Conservation (phyloP, 1,140 invertebrate species). For the Cotesia glomerata region DNA sequence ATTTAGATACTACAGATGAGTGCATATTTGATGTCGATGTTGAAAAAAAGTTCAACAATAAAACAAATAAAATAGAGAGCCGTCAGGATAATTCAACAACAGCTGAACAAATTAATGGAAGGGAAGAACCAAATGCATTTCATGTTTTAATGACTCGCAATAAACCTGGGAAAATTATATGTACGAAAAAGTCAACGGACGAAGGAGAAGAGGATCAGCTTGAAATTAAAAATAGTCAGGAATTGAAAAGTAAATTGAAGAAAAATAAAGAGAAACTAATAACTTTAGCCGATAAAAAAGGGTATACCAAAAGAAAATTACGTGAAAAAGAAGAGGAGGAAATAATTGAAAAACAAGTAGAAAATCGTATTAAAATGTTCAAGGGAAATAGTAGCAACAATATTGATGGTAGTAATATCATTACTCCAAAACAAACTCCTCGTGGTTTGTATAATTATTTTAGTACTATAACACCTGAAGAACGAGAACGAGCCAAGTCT, state of each 20-base stretch:
- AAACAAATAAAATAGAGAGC: neutral
- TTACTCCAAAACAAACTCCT: slow-evolving; percentile 26
- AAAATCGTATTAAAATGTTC: slow-evolving; percentile 46
- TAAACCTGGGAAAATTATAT: slow-evolving; percentile 32
- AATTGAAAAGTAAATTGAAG: slow-evolving; percentile 35
- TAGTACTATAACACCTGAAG: slow-evolving; percentile 44
- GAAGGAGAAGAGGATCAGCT: slow-evolving; percentile 3
- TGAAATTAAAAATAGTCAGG: slow-evolving; percentile 4
- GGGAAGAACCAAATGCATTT: slow-evolving; percentile 40
- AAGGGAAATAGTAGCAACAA: slow-evolving; percentile 36
- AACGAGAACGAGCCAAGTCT: slow-evolving; percentile 38
- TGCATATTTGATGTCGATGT: slow-evolving; percentile 4
- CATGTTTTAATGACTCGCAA: slow-evolving; percentile 43
- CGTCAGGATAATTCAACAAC: neutral
- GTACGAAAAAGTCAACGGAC: neutral
- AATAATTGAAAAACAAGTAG: slow-evolving; percentile 42
- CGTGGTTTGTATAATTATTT: slow-evolving; percentile 55
- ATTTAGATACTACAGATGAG: slow-evolving; percentile 7
- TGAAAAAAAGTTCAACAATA: neutral
- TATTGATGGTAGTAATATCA: slow-evolving; percentile 20
- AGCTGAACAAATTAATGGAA: neutral
- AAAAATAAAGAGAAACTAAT: slow-evolving; percentile 41
- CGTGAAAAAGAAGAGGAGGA: slow-evolving; percentile 43
- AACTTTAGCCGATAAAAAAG: slow-evolving; percentile 44
- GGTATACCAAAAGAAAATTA: slow-evolving; percentile 46